phyloP scores from a whole-genome alignment of 2,888 invertebrate species.

The Matsumyia berberina region DNA sequence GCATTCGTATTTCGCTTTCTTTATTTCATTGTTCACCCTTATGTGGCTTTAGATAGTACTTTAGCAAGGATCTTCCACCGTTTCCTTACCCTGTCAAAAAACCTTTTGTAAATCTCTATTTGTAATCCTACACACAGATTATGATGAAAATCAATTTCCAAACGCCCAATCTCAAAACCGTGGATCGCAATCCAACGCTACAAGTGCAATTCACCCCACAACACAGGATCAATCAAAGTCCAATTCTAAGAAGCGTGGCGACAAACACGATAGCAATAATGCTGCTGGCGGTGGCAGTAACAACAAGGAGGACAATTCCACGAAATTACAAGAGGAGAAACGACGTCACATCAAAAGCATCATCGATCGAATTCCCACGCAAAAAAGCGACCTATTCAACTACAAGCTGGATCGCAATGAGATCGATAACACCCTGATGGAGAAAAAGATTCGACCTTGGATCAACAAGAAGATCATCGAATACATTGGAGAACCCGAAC shows the following conservation, averaged over 20 bases:
- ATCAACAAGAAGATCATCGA: constrained; percentile 99
- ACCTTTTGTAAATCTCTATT: background rate
- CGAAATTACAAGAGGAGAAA: constrained; percentile 95
- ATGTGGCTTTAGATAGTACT: too few species aligned
- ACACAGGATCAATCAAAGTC: constrained; percentile 66
- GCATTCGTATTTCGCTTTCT: too few species aligned
- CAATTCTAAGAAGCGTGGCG: constrained; percentile 79
- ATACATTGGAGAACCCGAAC: constrained; percentile 99
- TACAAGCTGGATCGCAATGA: constrained; percentile 96
- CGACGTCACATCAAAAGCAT: constrained; percentile 97
- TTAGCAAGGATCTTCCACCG: too few species aligned
- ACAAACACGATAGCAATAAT: constrained; percentile 81
- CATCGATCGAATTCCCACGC: constrained; percentile 99
- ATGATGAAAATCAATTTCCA: constrained; percentile 80
- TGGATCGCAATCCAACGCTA: constrained; percentile 56
- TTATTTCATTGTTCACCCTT: too few species aligned
- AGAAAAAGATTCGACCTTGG: constrained; percentile 99
- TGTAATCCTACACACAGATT: constrained; percentile 78
- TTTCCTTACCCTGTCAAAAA: background rate
- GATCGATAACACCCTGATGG: constrained; percentile 92
- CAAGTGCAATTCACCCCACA: constrained; percentile 54
- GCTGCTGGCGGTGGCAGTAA: constrained; percentile 80
- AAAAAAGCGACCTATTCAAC: constrained; percentile 97
- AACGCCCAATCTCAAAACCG: constrained; percentile 73
- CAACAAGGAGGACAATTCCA: constrained; percentile 86